Evolutionary conservation across 2,888 invertebrate species (phyloP).

Genomic region (Cenopis cana): DNA sequence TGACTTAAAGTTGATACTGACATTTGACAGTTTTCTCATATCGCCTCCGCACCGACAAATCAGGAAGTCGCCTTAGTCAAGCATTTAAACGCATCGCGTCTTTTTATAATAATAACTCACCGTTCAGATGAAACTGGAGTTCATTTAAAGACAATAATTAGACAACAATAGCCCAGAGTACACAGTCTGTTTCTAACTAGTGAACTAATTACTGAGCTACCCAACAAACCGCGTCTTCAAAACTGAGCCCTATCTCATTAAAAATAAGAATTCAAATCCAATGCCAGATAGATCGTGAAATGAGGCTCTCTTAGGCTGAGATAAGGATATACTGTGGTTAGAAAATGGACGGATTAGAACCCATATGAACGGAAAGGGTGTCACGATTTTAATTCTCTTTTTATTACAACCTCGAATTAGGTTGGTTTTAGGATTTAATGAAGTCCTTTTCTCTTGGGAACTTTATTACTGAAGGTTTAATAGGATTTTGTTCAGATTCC

Average conservation of each 20-base stretch:
- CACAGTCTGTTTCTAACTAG: conserved; percentile 51
- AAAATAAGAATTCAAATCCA: background rate
- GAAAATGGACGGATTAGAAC: conserved; percentile 35
- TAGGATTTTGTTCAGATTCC: background rate
- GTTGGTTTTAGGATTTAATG: conserved; percentile 23
- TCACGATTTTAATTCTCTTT: conserved; percentile 40
- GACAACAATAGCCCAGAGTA: conserved; percentile 51
- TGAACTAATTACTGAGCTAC: conserved; percentile 48
- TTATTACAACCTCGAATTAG: conserved; percentile 37
- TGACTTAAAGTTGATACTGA: too few relatives aligned
- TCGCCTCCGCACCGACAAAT: too few relatives aligned
- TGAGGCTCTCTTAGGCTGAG: background rate
- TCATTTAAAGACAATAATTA: conserved; percentile 54
- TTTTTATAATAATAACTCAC: background rate
- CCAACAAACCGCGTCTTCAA: conserved; percentile 21
- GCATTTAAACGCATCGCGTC: background rate
- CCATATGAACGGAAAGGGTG: conserved; percentile 23
- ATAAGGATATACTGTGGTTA: conserved; percentile 24
- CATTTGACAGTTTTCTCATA: too few relatives aligned
- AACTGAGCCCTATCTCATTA: background rate
- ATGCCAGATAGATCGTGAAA: background rate
- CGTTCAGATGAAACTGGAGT: conserved; percentile 21
- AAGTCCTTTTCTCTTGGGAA: conserved; percentile 22
- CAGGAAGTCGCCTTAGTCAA: conserved; percentile 6
- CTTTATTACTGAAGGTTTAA: conserved; percentile 23